Evolutionary conservation across 2,113 vertebrate species (phyloP).

Genomic region (Alectura lathami): DNA sequence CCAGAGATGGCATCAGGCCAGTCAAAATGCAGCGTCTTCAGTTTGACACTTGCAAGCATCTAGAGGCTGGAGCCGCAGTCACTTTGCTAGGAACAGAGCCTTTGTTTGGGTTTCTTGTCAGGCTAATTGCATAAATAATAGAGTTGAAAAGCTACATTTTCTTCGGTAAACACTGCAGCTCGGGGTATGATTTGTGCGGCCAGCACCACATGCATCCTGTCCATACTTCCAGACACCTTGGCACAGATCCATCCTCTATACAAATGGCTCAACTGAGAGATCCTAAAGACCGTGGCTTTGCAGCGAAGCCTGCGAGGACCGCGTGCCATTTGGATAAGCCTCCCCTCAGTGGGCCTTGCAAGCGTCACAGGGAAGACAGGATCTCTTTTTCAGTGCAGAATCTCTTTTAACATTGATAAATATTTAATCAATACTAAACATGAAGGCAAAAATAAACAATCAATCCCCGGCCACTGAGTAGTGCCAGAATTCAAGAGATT

Average conservation of each 20-base stretch:
- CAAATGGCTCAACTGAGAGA: not conserved
- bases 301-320: not conserved
- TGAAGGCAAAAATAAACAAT: not conserved
- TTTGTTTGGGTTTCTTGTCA: conserved; percentile 22
- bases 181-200: not conserved
- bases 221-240: not conserved
- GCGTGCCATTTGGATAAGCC: not conserved
- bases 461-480: not conserved
- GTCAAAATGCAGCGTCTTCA: not conserved
- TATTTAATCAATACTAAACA: not conserved
- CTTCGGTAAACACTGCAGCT: not conserved
- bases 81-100: not conserved
- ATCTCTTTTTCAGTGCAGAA: not conserved
- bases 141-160: not conserved
- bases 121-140: not conserved
- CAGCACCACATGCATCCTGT: not conserved
- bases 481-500: not conserved
- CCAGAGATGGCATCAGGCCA: not conserved
- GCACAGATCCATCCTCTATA: not conserved
- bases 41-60: not conserved
- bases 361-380: not conserved
- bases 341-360: not conserved
- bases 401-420: not conserved
- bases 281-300: no score
- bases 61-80: not conserved